These are phyloP conservation scores for Epizoanthus rinbou DNA, from an alignment of 92 coral and sea anemone genomes.

Conservation along the genomic window DNA sequence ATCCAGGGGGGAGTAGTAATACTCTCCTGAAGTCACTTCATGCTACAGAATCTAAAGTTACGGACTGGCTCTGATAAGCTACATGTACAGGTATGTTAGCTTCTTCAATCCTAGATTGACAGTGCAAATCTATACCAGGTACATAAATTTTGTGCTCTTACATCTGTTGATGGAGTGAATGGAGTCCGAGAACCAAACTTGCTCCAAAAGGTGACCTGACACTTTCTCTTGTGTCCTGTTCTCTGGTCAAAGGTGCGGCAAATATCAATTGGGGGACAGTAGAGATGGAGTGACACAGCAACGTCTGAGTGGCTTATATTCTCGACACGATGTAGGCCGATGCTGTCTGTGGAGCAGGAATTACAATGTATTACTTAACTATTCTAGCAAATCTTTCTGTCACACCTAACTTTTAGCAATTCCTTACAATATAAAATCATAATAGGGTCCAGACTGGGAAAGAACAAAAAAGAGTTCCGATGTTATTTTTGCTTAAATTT, in stretches of 20 bases:
- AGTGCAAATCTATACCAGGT: too few relatives aligned
- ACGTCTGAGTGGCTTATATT: slow-evolving; percentile 85
- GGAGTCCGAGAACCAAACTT: slow-evolving; percentile 85
- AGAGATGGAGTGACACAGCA: slow-evolving; percentile 91
- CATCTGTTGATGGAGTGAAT: slow-evolving; percentile 43
- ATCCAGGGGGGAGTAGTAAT: too few relatives aligned
- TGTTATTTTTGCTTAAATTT: too few relatives aligned
- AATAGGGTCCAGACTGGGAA: too few relatives aligned
- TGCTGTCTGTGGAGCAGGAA: slow-evolving; percentile 61
- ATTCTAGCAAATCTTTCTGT: not conserved
- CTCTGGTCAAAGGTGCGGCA: slow-evolving; percentile 96
- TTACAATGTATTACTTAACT: not conserved
- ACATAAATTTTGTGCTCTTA: not conserved
- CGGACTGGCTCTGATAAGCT: too few relatives aligned
- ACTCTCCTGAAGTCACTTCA: too few relatives aligned
- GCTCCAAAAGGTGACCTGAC: slow-evolving; percentile 91
- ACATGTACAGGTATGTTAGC: too few relatives aligned
- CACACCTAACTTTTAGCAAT: slow-evolving; percentile 6
- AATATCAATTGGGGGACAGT: slow-evolving; percentile 93
- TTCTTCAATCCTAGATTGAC: too few relatives aligned
- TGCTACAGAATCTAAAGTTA: too few relatives aligned
- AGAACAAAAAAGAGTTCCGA: too few relatives aligned
- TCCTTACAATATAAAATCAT: not conserved
- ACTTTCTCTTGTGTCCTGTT: slow-evolving; percentile 81
- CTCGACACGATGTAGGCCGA: slow-evolving; percentile 94